These are phyloP conservation scores for Atrichornis clamosus DNA, from an alignment of 2,113 vertebrate genomes.

Conservation along the genomic window DNA sequence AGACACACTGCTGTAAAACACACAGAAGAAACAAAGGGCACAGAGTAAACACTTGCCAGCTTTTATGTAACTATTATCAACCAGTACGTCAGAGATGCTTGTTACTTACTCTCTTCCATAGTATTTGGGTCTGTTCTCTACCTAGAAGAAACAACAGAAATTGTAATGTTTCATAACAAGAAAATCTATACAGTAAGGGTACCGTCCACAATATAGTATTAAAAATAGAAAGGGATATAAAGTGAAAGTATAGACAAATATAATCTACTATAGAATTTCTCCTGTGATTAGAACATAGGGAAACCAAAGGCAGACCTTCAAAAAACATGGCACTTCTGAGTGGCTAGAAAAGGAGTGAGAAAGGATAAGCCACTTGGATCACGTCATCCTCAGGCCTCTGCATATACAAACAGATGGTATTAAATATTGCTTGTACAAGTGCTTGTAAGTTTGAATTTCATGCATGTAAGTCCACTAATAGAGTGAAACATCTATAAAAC, in stretches of 20 bases:
- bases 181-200: not conserved
- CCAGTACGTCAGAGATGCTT: not conserved
- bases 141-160: slow-evolving; percentile 75
- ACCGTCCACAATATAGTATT: not conserved
- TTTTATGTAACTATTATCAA: not conserved
- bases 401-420: not conserved
- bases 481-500: not conserved
- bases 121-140: slow-evolving; percentile 96
- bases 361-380: not conserved
- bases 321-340: not conserved
- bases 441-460: not conserved
- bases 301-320: not conserved
- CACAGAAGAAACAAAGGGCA: not conserved
- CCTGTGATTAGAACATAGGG: not conserved
- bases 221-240: not conserved
- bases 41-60: not conserved
- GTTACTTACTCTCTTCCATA: slow-evolving; percentile 98
- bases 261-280: not conserved
- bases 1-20: not conserved
- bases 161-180: not conserved
- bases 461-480: not conserved
- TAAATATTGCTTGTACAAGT: not conserved
- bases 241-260: not conserved
- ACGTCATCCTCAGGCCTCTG: fast-evolving
- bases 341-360: not conserved